Evolutionary conservation across 2,113 vertebrate genomes (phyloP).

Genomic region (Polypterus senegalus): DNA sequence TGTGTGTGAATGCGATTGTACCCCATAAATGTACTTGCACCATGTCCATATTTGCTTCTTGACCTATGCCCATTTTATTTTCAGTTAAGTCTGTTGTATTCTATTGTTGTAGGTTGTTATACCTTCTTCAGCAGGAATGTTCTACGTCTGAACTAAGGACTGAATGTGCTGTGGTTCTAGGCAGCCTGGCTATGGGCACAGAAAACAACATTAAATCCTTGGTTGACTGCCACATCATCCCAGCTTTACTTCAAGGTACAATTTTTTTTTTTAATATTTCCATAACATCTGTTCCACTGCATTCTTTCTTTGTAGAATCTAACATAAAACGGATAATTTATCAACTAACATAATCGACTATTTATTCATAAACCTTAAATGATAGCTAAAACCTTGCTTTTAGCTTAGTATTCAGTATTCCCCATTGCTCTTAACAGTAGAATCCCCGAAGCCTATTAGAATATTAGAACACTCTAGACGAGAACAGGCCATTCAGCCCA

Average conservation of each 20-base stretch:
- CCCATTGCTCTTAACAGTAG: too few species aligned
- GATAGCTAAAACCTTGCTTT: too few species aligned
- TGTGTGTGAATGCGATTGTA: conserved; percentile 18
- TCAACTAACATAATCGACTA: too few species aligned
- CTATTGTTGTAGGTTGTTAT: conserved; percentile 67
- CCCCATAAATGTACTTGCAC: too few species aligned
- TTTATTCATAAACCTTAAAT: too few species aligned
- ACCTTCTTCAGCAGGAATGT: conserved; percentile 88
- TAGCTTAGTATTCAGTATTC: too few species aligned
- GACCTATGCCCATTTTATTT: neutral
- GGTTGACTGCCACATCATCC: conserved; percentile 96
- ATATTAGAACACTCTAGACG: too few species aligned
- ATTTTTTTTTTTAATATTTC: neutral
- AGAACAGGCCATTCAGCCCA: too few species aligned
- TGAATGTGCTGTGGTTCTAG: conserved; percentile 88
- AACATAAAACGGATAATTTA: conserved; percentile 1
- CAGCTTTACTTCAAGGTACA: conserved; percentile 89
- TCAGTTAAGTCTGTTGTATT: neutral
- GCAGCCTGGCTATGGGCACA: conserved; percentile 95
- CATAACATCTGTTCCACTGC: neutral
- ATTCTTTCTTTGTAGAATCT: neutral
- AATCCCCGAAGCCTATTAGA: too few species aligned
- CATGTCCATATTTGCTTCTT: neutral
- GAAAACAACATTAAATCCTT: conserved; percentile 98
- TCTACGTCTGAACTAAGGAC: conserved; percentile 83